phyloP scores from a whole-genome alignment of 2,797 vertebrate species.

The Micromesistius poutassou region DNA sequence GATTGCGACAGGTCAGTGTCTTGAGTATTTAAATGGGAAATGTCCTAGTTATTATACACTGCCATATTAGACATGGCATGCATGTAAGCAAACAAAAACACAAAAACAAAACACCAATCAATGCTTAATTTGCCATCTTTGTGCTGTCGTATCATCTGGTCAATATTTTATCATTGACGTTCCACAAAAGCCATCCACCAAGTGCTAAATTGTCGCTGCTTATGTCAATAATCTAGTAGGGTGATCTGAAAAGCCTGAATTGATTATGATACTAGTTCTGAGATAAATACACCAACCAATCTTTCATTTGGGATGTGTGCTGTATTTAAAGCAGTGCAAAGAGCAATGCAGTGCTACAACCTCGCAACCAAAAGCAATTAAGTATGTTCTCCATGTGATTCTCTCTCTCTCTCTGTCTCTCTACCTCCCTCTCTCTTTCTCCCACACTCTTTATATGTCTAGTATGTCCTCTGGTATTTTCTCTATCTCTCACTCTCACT shows the following conservation, averaged over 20 bases:
- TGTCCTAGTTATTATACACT: neutral
- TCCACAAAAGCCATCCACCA: neutral
- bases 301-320: neutral
- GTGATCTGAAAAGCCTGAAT: neutral
- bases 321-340: neutral
- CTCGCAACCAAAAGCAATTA: neutral
- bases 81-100: neutral
- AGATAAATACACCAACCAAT: neutral
- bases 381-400: neutral
- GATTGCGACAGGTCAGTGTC: conserved; percentile 1
- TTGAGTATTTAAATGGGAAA: conserved; percentile 15
- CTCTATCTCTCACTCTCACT: too few relatives aligned
- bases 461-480: too few relatives aligned
- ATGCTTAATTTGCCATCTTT: too few relatives aligned
- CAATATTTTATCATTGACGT: neutral
- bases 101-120: too few relatives aligned
- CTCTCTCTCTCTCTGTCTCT: too few relatives aligned
- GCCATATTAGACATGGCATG: neutral
- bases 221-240: neutral
- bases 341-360: neutral
- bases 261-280: neutral
- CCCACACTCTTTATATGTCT: too few relatives aligned
- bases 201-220: neutral
- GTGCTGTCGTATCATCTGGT: neutral
- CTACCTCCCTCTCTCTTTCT: too few relatives aligned